Percentiles rank a stretch among this genome's conserved stretches.
These are phyloP conservation scores for Zaprionus lineosus DNA, from an alignment of 2,888 invertebrate genomes.

Conservation along the genomic window DNA sequence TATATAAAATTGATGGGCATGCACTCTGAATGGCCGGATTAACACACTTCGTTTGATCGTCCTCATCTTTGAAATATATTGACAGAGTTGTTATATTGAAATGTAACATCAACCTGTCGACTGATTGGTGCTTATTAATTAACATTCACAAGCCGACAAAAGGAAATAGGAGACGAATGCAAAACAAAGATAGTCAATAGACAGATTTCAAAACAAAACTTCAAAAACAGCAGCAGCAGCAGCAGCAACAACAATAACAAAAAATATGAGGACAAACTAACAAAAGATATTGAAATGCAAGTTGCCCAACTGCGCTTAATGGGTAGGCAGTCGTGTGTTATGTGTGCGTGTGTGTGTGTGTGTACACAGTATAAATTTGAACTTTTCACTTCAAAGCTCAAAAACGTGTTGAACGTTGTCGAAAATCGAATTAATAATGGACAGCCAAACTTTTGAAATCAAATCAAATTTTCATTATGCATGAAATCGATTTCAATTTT, in stretches of 20 bases:
- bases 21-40: too few relatives aligned
- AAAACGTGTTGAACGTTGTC: conserved; percentile 31
- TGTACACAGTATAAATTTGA: too few relatives aligned
- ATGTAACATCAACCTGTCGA: conserved; percentile 54
- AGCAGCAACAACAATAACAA: conserved; percentile 2
- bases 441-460: conserved; percentile 45
- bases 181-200: conserved; percentile 39
- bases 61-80: too few relatives aligned
- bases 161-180: conserved; percentile 34
- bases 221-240: too few relatives aligned
- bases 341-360: too few relatives aligned
- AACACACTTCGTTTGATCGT: too few relatives aligned
- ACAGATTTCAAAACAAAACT: conserved; percentile 64
- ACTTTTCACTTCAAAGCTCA: conserved; percentile 44
- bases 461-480: conserved; percentile 56
- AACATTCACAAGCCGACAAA: conserved; percentile 54
- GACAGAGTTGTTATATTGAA: conserved; percentile 46
- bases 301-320: conserved; percentile 49
- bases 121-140: conserved; percentile 65
- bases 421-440: conserved; percentile 54
- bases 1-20: too few relatives aligned
- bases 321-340: conserved; percentile 24
- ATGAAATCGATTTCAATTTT: conserved; percentile 44
- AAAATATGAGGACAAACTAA: background rate
- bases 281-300: conserved; percentile 26